Evolutionary conservation across 2,113 vertebrate species (phyloP).

Genomic region (Scopus umbretta): DNA sequence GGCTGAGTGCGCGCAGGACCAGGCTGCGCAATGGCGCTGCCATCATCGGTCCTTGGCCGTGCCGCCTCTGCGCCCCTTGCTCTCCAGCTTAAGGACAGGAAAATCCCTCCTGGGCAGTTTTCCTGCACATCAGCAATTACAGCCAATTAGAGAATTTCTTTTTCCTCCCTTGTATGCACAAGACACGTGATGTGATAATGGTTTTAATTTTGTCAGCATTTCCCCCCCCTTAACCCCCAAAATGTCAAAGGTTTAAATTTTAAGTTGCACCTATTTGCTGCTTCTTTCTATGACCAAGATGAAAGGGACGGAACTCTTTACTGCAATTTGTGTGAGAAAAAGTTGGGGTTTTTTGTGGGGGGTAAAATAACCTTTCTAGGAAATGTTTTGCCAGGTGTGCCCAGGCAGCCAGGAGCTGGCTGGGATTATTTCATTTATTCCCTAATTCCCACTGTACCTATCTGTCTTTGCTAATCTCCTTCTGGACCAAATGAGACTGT

Average conservation of each 20-base stretch:
- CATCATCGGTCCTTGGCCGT: rapidly evolving
- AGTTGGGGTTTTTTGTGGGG: background rate
- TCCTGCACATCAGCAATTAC: background rate
- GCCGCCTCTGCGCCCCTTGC: background rate
- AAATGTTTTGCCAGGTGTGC: background rate
- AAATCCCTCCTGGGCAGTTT: background rate
- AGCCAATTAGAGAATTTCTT: background rate
- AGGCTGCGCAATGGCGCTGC: background rate
- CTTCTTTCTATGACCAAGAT: background rate
- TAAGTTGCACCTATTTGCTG: background rate
- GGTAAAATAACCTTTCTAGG: background rate
- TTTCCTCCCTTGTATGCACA: background rate
- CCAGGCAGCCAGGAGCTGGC: background rate
- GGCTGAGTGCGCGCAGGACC: rapidly evolving
- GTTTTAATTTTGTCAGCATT: background rate
- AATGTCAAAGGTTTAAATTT: background rate
- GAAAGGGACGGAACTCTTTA: background rate
- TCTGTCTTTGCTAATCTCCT: background rate
- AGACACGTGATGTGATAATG: background rate
- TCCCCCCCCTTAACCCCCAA: background rate
- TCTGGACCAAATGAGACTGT: background rate
- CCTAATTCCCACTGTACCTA: background rate
- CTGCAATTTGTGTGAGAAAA: background rate
- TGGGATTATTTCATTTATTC: background rate
- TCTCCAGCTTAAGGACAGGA: background rate